Percentiles rank a stretch among this genome's conserved stretches.
Conservation (phyloP, 2,888 invertebrate genomes). For the Tridacna gigas region DNA sequence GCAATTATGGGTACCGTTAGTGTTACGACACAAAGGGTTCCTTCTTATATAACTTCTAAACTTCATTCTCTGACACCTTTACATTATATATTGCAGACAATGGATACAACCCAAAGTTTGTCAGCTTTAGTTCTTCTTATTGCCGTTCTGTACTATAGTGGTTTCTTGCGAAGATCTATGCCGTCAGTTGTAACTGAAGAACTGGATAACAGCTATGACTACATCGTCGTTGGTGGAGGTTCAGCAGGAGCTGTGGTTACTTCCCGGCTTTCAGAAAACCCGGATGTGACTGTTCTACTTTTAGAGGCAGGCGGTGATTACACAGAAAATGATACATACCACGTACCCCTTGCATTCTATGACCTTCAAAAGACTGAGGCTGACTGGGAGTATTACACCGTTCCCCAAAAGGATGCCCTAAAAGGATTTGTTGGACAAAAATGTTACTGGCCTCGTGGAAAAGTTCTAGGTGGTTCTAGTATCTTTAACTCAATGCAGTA, state of each 20-base stretch:
- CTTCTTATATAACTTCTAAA: too few species aligned
- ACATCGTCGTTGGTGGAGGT: conserved; percentile 54
- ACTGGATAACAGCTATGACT: conserved; percentile 51
- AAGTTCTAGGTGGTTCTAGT: conserved; percentile 59
- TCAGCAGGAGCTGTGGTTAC: conserved; percentile 54
- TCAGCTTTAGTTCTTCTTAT: conserved; percentile 8
- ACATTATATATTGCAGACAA: neutral
- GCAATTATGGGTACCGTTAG: too few species aligned
- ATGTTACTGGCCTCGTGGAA: conserved; percentile 56
- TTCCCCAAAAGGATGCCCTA: conserved; percentile 49
- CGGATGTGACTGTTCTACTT: conserved; percentile 41
- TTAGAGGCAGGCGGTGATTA: conserved; percentile 60
- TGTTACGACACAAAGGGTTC: too few species aligned
- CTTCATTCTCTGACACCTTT: too few species aligned
- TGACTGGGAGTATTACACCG: conserved; percentile 61
- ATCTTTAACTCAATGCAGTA: conserved; percentile 59
- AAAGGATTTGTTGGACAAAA: conserved; percentile 43
- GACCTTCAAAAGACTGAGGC: conserved; percentile 51
- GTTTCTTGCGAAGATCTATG: conserved; percentile 14
- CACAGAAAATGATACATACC: conserved; percentile 47
- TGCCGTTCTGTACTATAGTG: conserved; percentile 17
- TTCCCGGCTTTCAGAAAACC: conserved; percentile 56
- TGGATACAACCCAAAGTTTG: neutral
- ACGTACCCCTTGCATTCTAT: conserved; percentile 42
- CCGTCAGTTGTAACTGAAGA: conserved; percentile 44